Evolutionary conservation across 2,113 vertebrate genomes (phyloP), one percentile per base, ranked within the genome.

Genomic region (Blennius ocellaris): DNA sequence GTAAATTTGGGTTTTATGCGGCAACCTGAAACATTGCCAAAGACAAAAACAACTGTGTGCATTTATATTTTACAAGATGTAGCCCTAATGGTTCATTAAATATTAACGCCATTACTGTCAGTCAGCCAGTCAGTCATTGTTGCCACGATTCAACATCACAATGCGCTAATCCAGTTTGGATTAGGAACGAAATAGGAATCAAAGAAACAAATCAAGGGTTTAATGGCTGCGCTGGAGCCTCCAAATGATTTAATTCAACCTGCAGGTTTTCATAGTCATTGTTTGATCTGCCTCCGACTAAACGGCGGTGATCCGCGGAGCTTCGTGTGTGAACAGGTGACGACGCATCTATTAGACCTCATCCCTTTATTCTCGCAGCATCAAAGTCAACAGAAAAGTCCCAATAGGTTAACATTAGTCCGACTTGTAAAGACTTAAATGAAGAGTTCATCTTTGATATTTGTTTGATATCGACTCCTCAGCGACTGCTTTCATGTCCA

Each of bases 291-390:
- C 68, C 69, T 82, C 87, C 41, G 82, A 44, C 50, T 82, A 74
- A 80, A 69, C 39, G 38, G 51, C 16, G 37, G 78, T 83, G 68
- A 87, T 80, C 65, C 64, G 49, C 49, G 2, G 15, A 63, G 76
- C 82, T 86, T 90, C 77, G 83, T 90, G 84, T 86, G 85, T 80
- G 83, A 89, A 85, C 89, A 92, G 81, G 85, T 87, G 90, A 89
- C 66, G 66, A 21, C 75, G 47, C 69, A 54, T 69, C 72, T 73
- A 54, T 76, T 49, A 76, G 59, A 74, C 77, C 47, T 67, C 65
- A 57, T 15, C 48, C 50, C 83, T 92, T 89, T 90, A 86, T 90
- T 82, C 83, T 90, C 43, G 38, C 16, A 54, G 61, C 86, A 72
- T 92, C 90, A 92, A 92, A 92, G 90, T 63, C 37, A 55, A 2